Base-by-base conservation (phyloP, 2,888 invertebrate species). In the Dichetophora obliterata region DNA sequence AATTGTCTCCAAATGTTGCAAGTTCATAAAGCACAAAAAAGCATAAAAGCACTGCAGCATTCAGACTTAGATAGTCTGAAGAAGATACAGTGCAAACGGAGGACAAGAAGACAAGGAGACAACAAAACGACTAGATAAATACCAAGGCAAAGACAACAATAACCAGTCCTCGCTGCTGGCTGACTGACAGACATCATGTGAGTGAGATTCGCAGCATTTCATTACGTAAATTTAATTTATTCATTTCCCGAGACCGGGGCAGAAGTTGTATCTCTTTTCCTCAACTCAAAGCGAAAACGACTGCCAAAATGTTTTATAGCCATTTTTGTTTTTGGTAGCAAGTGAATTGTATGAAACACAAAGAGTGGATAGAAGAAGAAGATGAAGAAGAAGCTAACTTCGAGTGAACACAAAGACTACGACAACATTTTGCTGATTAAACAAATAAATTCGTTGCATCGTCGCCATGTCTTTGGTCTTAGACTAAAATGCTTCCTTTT, bases 151-250 rank as follows among this genome's bases (percentile, higher is more conserved):
- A 59, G 57, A 59, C 57, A 24, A 27, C 27, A 22, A 27, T 27
- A 14, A 59, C 57, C 24, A 59, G 37, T 14, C 8, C 2, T n/a
- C 3, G 31, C n/a, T n/a, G 14, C 34, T 34, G 57, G 57, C 14
- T 54, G n/a, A 72, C 72, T 61, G 61, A 72, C 14, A 43, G 22
- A n/a, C n/a, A n/a, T 61, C 61, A 66, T 66, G 66, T 24, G 61
- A 61, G 48, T 37, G 24, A 27, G 61, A 34, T n/a, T 2, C 52
- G 54, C 59, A 37, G 57, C 59, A 24, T n/a, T 19, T 57, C 71
- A 24, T 57, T 34, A 34, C 54, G 75, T 43, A 48, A 69, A 70
- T 69, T 59, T 50, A 69, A 75, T 75, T 74, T 50, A 75, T 70
- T 75, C 75, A 70, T 61, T 69, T 61, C 72, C 37, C 43, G 14